Percentiles rank a stretch among this genome's conserved stretches.
phyloP scores from a whole-genome alignment of 2,888 invertebrate genomes.

The Vanessa cardui region DNA sequence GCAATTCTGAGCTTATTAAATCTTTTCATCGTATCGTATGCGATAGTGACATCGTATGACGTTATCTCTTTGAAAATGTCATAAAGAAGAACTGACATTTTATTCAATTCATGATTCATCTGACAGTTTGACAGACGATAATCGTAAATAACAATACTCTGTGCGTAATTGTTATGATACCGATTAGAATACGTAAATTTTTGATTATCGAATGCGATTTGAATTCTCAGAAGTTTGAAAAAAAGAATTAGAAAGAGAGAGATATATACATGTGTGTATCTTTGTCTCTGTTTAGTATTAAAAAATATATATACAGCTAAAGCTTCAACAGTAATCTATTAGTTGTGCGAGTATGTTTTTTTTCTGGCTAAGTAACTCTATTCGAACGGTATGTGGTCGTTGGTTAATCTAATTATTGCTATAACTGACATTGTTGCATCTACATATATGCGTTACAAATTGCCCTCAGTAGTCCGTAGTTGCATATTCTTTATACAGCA shows the following conservation, averaged over 20 bases:
- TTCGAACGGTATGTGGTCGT: constrained; percentile 20
- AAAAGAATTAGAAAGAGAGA: no score
- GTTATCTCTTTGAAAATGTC: not conserved
- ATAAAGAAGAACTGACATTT: not conserved
- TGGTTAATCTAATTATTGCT: constrained; percentile 16
- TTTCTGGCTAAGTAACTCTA: constrained; percentile 20
- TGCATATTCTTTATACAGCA: not conserved
- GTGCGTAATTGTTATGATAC: not conserved
- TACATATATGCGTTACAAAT: constrained; percentile 10
- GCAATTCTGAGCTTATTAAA: not conserved
- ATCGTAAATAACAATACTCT: constrained; percentile 3
- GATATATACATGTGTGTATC: no score
- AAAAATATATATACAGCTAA: no score
- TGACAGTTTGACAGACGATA: constrained; percentile 7
- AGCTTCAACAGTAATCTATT: no score
- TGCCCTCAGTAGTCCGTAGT: not conserved
- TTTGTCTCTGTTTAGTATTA: no score
- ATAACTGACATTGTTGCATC: constrained; percentile 12
- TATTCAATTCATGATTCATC: constrained; percentile 1
- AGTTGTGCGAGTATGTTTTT: not conserved
- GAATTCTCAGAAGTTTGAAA: no score
- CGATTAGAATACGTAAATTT: not conserved
- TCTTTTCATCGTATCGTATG: not conserved
- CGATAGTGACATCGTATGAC: constrained; percentile 7
- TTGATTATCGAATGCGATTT: not conserved